Base-by-base conservation (phyloP, 2,113 vertebrate genomes). In the Hippopotamus amphibius region DNA sequence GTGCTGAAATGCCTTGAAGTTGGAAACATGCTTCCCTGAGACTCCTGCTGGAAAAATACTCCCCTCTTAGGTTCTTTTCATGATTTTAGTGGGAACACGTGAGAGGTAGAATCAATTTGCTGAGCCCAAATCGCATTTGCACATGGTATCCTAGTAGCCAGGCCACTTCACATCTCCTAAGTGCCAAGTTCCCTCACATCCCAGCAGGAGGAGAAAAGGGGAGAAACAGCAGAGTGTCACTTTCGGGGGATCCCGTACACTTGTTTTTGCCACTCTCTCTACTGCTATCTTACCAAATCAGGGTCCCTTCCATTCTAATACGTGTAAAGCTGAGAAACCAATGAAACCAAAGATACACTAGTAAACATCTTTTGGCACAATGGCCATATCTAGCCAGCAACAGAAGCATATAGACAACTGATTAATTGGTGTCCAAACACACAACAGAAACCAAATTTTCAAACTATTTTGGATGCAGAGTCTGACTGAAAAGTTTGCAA, bases 161-260 rank as follows among this genome's bases (percentile, higher is more conserved):
- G 19, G 43, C 13, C 22, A 33, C 55, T 30, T 22, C 2, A 41
- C 9, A 6, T 57, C 43, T 24, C 79, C 12, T 9, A 1, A 21
- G 28, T 37, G 26, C 33, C 69, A 88, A 15, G 65, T 74, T 41
- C 65, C 43, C 79, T n/a, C 57, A 24, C 6, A n/a, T 9, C 7
- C 28, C 50, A 48, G 21, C 19, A 69, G 72, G n/a, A 41, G 3
- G 50, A 84, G 17, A 26, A 19, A 10, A 16, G 53, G 46, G 22
- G 14, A 37, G 46, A n/a, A 53, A 53, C 2, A 12, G 24, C 7
- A 1, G 26, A 22, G 22, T 1, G 4, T 79, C 63, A 71, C 10
- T 41, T 66, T 6, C 22, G 22, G 53, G 26, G 4, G 0, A 53
- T 1, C 28, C 19, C 11, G 2, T 0, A 57, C 15, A 7, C 19